Evolutionary conservation across 2,888 invertebrate genomes (phyloP), one percentile per base, ranked within the genome.

Genomic region (Macrosoma leucophasiata): DNA sequence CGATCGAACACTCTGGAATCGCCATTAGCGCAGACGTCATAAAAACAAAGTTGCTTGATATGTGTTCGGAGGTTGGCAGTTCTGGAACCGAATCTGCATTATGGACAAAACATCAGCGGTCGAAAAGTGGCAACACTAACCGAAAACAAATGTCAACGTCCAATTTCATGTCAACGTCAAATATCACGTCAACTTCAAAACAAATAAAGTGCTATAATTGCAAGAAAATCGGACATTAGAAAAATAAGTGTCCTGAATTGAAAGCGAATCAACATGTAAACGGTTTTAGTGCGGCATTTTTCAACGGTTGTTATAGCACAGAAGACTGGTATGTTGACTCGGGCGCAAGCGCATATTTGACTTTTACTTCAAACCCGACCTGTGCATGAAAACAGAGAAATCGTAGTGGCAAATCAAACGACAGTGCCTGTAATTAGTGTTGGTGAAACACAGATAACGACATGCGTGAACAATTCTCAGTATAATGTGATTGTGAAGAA

Each of bases 281-380:
- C 22, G 39, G 30, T 0, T 43, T 48, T 14, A 45, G 41, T 41
- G 43, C 31, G 2, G 38, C 29, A 1, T 41, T 43, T 39, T 12
- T 43, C 3, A 41, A 36, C 9, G 24, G 33, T 7, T 8, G 29
- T 8, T 45, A 36, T 13, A 32, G 9, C 17, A 31, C n/a, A 5
- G 23, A 25, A 19, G 23, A 33, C 24, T 48, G 43, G 44, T 51
- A 46, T 18, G 9, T 49, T 2, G 49, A 49, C 20, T 42, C 36
- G 0, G 39, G 41, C 10, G 37, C 37, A 12, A 37, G 33, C 22
- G 14, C 33, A 20, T 33, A 37, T 26, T 19, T 33, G 25, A 41
- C 14, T 35, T 33, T 25, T 24, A 25, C 11, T 19, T 7, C 8
- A 23, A 19, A 19, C 25, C 8, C 6, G 11, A 23, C 7, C 23